A percentile compares a stretch with the other conserved stretches of the same genome.
These are phyloP conservation scores for Leptinotarsa rubiginosa DNA, from an alignment of 2,888 invertebrate species.

Conservation along the genomic window DNA sequence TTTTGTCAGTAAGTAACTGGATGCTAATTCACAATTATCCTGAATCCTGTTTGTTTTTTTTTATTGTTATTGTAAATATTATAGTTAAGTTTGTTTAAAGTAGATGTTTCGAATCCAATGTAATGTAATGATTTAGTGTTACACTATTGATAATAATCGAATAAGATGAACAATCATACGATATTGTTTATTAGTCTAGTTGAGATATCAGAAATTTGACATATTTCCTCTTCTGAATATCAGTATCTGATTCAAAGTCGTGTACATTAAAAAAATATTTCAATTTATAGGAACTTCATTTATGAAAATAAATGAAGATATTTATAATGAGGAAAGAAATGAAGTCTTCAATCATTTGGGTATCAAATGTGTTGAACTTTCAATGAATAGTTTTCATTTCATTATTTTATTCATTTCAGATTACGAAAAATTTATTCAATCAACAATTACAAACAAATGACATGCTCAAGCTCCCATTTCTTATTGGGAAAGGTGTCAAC, in stretches of 20 bases:
- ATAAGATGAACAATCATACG: constrained; percentile 56
- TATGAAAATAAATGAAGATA: too few species aligned
- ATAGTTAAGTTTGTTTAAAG: constrained; percentile 27
- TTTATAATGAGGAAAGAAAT: too few species aligned
- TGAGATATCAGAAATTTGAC: constrained; percentile 16
- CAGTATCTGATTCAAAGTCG: neutral
- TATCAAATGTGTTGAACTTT: too few species aligned
- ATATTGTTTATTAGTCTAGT: constrained; percentile 56
- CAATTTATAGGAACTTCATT: too few species aligned
- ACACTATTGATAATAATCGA: constrained; percentile 45
- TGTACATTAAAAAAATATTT: neutral
- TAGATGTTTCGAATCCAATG: constrained; percentile 27
- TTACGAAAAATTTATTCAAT: too few species aligned
- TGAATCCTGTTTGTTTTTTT: neutral
- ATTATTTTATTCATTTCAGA: too few species aligned
- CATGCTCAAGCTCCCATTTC: too few species aligned
- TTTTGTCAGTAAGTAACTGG: neutral
- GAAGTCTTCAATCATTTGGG: too few species aligned
- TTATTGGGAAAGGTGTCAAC: too few species aligned
- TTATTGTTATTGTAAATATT: constrained; percentile 14
- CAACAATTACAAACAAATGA: too few species aligned
- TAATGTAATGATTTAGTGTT: constrained; percentile 38
- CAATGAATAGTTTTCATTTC: too few species aligned
- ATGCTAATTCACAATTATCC: neutral
- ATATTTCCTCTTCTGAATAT: constrained; percentile 24